Base-by-base conservation (phyloP, 2,888 invertebrate species). In the Metalampra italica region DNA sequence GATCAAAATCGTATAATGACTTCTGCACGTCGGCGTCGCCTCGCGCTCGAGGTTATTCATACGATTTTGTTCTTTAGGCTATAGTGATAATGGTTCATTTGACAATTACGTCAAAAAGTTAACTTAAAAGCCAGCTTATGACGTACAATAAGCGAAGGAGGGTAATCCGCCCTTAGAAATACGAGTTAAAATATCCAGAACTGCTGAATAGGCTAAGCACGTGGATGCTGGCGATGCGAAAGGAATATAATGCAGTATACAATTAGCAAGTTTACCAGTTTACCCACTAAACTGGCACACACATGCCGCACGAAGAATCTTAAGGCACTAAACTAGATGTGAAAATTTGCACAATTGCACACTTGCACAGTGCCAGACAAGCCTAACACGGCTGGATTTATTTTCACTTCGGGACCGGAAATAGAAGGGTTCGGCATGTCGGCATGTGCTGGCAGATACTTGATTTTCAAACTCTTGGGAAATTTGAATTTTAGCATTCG, bases 351-450 rank as follows among this genome's bases (percentile, higher is more conserved):
- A 50, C 46, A 46, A 50, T 46, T 50, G 47, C 47, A 44, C 38
- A 40, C 43, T 45, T 22, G 22, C 22, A 5, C 22, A 22, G 22
- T 22, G 22, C 41, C 45, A 45, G 47, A 44, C 45, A 51, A 12
- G 36, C 34, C 41, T 44, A 44, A 43, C 43, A 29, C 47, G 32
- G 42, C 30, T 9, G 51, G 45, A 45, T 51, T 51, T 51, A 51
- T 51, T 51, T 48, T 51, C 47, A 42, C 43, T 44, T n/a, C 38
- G 44, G 45, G 45, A 45, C 47, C 47, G 51, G 51, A 51, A 51
- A 51, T 51, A 39, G 47, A 32, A 51, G 47, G 51, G 45, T 47
- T 47, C 15, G 36, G 36, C 37, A 22, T 45, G 44, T 29, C 37
- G 22, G 36, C 13, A 12, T n/a, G 37, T 14, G 32, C n/a, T 11